Percentiles rank a stretch among this genome's conserved stretches.
Conservation (phyloP, 2,797 vertebrate species). For the Aulostomus chinensis region DNA sequence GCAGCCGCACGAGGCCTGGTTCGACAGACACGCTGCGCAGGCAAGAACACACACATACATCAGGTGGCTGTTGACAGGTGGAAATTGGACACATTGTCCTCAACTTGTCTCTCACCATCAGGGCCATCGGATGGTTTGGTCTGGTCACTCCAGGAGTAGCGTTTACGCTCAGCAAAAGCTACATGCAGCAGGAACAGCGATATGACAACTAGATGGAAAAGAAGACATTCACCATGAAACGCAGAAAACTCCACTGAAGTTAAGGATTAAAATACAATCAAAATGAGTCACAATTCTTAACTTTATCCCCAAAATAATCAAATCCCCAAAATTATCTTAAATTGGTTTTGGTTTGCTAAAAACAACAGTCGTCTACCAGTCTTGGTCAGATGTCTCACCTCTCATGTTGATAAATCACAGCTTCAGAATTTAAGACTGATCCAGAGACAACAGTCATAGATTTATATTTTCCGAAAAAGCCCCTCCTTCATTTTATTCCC, state of each 20-base stretch:
- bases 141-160: neutral
- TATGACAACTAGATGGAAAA: constrained; percentile 48
- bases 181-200: constrained; percentile 66
- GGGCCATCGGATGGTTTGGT: fast-evolving
- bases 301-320: too few species aligned
- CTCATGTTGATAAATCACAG: constrained; percentile 62
- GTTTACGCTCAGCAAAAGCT: neutral
- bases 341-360: too few species aligned
- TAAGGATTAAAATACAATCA: too few species aligned
- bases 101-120: constrained; percentile 41
- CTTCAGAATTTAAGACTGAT: constrained; percentile 18
- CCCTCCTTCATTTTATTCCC: constrained; percentile 45
- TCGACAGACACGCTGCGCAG: constrained; percentile 60
- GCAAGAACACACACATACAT: constrained; percentile 9
- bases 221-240: too few species aligned
- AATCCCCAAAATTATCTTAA: too few species aligned
- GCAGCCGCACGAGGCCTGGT: constrained; percentile 71
- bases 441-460: neutral
- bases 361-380: too few species aligned
- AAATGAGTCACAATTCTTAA: too few species aligned
- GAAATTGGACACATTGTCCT: neutral
- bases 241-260: too few species aligned
- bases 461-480: constrained; percentile 38
- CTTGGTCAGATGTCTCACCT: too few species aligned
- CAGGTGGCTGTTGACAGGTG: neutral